Conservation (phyloP, 2,113 vertebrate species). For the Trichomycterus rosablanca region DNA sequence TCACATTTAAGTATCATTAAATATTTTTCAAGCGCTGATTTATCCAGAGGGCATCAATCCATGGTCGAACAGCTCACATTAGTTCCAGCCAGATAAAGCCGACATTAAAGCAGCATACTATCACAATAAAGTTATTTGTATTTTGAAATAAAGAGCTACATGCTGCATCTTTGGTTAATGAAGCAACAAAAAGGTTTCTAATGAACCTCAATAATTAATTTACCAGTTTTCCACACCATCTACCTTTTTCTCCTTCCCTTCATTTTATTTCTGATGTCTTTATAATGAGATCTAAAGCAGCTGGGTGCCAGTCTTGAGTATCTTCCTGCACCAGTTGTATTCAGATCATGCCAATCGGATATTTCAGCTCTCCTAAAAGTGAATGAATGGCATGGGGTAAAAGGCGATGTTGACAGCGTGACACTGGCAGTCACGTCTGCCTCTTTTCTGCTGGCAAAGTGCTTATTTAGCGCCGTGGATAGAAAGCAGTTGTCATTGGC, state of each 20-base stretch:
- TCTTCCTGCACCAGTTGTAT: conserved; percentile 24
- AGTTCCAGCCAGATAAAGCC: no score
- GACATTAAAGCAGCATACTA: no score
- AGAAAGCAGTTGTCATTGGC: conserved; percentile 37
- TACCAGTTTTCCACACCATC: conserved; percentile 5
- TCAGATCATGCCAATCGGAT: conserved; percentile 6
- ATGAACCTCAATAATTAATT: conserved; percentile 9
- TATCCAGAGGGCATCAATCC: no score
- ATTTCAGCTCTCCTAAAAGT: not conserved
- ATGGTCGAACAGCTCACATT: no score
- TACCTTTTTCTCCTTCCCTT: conserved; percentile 15
- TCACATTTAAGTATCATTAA: no score
- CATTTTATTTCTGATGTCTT: not conserved
- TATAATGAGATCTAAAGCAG: conserved; percentile 8
- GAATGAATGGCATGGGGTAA: conserved; percentile 13
- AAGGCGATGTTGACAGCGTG: conserved; percentile 28
- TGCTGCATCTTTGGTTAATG: not conserved
- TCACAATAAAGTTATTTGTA: no score
- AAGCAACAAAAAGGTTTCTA: not conserved
- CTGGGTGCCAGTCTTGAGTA: conserved; percentile 5
- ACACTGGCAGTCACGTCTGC: conserved; percentile 8
- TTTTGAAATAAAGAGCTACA: no score
- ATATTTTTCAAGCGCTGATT: no score
- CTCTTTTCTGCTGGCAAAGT: conserved; percentile 29
- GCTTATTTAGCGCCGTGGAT: conserved; percentile 35